Evolutionary conservation across 1,140 invertebrate genomes (phyloP).

Genomic region (Drosophila murphyi): DNA sequence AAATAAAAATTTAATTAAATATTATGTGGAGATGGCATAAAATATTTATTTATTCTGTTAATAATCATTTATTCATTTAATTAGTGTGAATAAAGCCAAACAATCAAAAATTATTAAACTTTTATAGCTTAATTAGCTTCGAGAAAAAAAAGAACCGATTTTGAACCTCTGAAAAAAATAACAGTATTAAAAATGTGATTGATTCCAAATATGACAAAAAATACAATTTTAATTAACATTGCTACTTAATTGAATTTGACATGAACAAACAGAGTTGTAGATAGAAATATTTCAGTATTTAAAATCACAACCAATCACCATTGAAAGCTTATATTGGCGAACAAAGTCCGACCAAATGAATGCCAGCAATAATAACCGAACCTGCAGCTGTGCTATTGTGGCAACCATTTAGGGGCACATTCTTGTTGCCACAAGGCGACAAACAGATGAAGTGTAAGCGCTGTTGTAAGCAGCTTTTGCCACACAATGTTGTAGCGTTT

Average conservation of each 20-base stretch:
- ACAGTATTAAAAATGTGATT: neutral
- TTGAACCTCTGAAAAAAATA: too few relatives aligned
- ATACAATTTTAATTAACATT: neutral
- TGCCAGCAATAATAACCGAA: neutral
- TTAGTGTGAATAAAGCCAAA: too few relatives aligned
- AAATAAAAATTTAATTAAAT: too few relatives aligned
- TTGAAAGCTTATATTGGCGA: neutral
- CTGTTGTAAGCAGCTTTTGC: slow-evolving; percentile 1
- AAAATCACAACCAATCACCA: neutral
- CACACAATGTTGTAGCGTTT: slow-evolving; percentile 7
- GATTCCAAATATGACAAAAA: neutral
- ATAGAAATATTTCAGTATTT: neutral
- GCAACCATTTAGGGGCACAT: slow-evolving; percentile 6
- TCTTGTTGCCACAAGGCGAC: neutral
- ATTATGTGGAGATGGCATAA: too few relatives aligned
- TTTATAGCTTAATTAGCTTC: too few relatives aligned
- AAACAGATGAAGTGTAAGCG: too few relatives aligned
- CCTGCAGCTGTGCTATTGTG: neutral
- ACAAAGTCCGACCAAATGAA: neutral
- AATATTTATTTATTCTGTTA: too few relatives aligned
- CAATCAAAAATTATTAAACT: too few relatives aligned
- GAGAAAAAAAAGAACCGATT: too few relatives aligned
- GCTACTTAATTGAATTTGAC: neutral
- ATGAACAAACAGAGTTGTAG: neutral
- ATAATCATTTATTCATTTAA: too few relatives aligned